Evolutionary conservation across 2,113 vertebrate genomes (phyloP).

Genomic region (Hystrix brachyura): DNA sequence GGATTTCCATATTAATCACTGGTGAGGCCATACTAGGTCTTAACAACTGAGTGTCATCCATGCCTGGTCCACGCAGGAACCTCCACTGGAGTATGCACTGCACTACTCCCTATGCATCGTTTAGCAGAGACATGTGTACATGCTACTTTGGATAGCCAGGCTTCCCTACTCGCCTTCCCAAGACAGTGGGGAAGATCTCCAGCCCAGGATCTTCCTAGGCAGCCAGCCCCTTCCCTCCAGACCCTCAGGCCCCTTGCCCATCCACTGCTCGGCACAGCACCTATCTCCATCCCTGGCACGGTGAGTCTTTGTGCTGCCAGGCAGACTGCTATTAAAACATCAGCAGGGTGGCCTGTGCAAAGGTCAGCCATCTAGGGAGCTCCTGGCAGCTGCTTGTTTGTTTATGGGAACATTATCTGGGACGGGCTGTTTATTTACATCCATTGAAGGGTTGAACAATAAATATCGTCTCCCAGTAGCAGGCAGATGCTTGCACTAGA

Average conservation of each 20-base stretch:
- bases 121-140: background rate
- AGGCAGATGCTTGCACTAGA: conserved; percentile 90
- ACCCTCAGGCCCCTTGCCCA: background rate
- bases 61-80: background rate
- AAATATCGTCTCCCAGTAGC: conserved; percentile 90
- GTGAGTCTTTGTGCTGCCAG: conserved; percentile 70
- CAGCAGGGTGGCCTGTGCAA: conserved; percentile 83
- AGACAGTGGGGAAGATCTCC: background rate
- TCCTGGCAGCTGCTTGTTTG: conserved; percentile 91
- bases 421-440: conserved; percentile 89
- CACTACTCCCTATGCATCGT: background rate
- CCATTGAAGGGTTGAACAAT: conserved; percentile 90
- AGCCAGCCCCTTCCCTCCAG: background rate
- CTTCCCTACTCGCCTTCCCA: background rate
- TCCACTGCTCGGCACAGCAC: background rate
- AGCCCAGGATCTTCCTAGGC: background rate
- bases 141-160: background rate
- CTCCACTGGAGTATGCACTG: fast-evolving
- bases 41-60: background rate
- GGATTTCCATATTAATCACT: background rate
- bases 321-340: conserved; percentile 88
- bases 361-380: conserved; percentile 89
- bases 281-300: conserved; percentile 62
- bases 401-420: conserved; percentile 90
- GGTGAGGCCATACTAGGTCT: background rate